Base-by-base conservation (phyloP, 2,888 invertebrate species). In the Drepanosiphum platanoidis region DNA sequence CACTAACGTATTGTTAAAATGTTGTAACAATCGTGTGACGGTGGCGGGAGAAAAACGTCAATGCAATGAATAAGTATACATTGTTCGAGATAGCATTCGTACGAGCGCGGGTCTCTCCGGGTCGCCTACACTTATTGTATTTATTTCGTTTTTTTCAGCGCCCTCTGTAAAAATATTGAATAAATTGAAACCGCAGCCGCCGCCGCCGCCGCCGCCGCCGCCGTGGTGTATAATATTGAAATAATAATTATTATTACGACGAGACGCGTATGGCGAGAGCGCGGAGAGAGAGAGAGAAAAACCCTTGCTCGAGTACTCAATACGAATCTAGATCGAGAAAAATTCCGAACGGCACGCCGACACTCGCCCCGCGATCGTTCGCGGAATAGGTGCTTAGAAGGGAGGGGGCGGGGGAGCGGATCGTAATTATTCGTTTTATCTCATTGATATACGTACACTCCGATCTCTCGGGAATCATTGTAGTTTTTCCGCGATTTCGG, bases 271-370 rank as follows among this genome's bases (percentile, higher is more conserved):
- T 22, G 22, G 18, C 15, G 18, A 46, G 3, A 46, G 18, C 15
- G 8, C n/a, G 22, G 18, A 22, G 4, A 58, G 46, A 9, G 9
- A 4, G 39, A 39, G 46, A 9, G 46, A 22, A 22, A 58, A 22
- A 58, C n/a, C n/a, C n/a, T n/a, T n/a, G n/a, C n/a, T n/a, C 4
- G 18, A 22, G 3, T 27, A 27, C 30, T 75, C 46, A 36, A 36
- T 36, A 27, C 22, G 13, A 27, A 58, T 75, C 58, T 13, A 75
- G 27, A 75, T 58, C n/a, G 36, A 13, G 22, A 75, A 75, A 75
- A 75, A 13, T 42, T n/a, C n/a, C 9, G 7, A 7, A 74, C 32
- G 32, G 11, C 74, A 74, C 22, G 30, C 13, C 13, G 34, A 58
- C 52, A 13, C 27, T 15, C n/a, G n/a, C n/a, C 27, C 34, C 15